These are phyloP conservation scores for Aplodontia rufa DNA, from an alignment of 2,113 vertebrate species.

Conservation along the genomic window DNA sequence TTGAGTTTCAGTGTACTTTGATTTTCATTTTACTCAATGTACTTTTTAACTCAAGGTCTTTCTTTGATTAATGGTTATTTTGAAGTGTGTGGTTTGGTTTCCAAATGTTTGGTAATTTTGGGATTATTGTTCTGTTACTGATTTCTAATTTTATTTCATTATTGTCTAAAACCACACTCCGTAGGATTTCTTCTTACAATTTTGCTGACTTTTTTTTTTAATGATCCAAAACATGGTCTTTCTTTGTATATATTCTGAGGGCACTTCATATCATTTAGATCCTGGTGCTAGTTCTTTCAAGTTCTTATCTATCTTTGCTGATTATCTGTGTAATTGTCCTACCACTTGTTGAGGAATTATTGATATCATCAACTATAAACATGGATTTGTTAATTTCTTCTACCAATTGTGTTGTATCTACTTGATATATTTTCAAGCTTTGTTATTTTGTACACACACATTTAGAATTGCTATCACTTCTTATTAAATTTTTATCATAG, in stretches of 20 bases:
- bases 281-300: neutral
- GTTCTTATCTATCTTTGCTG: neutral
- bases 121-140: neutral
- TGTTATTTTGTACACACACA: neutral
- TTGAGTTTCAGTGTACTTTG: neutral
- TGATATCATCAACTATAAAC: neutral
- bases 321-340: neutral
- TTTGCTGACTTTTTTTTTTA: no score
- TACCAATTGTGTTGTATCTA: neutral
- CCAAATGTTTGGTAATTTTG: no score
- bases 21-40: neutral
- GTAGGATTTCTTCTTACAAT: neutral
- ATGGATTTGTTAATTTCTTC: neutral
- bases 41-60: neutral
- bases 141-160: neutral
- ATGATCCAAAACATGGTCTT: no score
- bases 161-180: neutral
- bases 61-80: no score
- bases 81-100: no score
- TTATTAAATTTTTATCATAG: no score
- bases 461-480: neutral
- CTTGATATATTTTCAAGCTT: neutral
- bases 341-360: neutral
- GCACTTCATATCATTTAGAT: neutral
- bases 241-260: neutral